Conservation (phyloP, 2,113 vertebrate species). For the Charina bottae region DNA sequence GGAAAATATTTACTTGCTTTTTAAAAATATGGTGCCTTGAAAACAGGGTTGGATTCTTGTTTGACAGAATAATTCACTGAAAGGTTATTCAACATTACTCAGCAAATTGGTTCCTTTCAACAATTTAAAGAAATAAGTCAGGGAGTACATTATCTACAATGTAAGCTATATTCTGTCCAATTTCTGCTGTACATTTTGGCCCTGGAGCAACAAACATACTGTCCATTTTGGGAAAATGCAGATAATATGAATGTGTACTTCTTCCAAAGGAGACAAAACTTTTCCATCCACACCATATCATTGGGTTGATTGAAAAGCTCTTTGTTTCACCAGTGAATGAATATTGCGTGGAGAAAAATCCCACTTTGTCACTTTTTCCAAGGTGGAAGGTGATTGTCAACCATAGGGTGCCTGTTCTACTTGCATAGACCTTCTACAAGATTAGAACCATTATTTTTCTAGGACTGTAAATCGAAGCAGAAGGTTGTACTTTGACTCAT, state of each 20-base stretch:
- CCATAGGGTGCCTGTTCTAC: not conserved
- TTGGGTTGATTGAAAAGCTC: not conserved
- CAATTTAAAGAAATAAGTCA: not conserved
- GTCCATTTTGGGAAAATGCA: slow-evolving; percentile 18
- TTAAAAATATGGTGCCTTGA: not conserved
- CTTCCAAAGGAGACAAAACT: not conserved
- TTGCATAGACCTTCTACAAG: not conserved
- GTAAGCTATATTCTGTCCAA: not conserved
- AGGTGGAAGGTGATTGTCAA: not conserved
- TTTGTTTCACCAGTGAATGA: not conserved
- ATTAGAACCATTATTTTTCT: not conserved
- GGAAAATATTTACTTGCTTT: not conserved
- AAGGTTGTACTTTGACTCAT: not conserved
- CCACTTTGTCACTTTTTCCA: not conserved
- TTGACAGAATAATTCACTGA: not conserved
- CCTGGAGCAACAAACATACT: slow-evolving; percentile 30
- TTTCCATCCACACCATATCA: not conserved
- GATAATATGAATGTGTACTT: not conserved
- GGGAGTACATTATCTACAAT: not conserved
- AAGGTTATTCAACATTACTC: not conserved
- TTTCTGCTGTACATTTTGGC: not conserved
- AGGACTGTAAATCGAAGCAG: not conserved
- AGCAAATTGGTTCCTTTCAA: slow-evolving; percentile 35
- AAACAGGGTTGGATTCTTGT: not conserved
- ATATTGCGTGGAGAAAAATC: not conserved